Evolutionary conservation across 37 sponge, comb jelly and placozoan genomes (phyloP), one percentile per base, ranked within the genome.

Genomic region (Spongilla lacustris): DNA sequence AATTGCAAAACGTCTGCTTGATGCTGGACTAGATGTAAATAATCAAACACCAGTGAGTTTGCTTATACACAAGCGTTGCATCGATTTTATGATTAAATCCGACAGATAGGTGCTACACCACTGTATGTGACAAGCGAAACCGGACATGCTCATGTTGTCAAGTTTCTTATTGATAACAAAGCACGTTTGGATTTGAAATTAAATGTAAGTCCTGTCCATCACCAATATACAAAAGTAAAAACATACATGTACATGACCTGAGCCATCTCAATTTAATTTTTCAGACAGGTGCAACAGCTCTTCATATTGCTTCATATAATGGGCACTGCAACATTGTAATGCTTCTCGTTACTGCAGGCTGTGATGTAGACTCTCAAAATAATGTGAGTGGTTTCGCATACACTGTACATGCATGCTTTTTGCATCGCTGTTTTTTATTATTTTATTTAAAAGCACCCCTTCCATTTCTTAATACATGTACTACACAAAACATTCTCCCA

Each of bases 191-290:
- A 58, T 58, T 58, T 58, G 58, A 58, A 58, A 58, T 58, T 58
- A 58, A 58, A 58, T 58, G 58, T 58, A 58, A 58, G 58, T 58
- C n/a, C n/a, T n/a, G n/a, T n/a, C n/a, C n/a, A n/a, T n/a, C n/a
- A n/a, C n/a, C n/a, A n/a, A n/a, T n/a, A n/a, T n/a, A n/a, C n/a
- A n/a, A n/a, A n/a, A n/a, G n/a, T n/a, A n/a, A n/a, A 41, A 41
- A 41, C 41, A 41, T 41, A 9, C 6, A 41, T 9, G 6, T 9
- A 41, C 41, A 41, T 41, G 41, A 9, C 6, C 41, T 41, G 3
- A 9, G 6, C 3, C 41, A 6, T 41, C 3, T 9, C 6, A 3
- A 41, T 6, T 41, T 41, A 9, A 41, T 9, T 41, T 41, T 13
- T 58, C 58, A 58, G 58, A 17, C 4, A 13, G 58, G 58, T 1